Evolutionary conservation across 1,140 invertebrate species (phyloP).

Genomic region (Brachionus manjavacas): DNA sequence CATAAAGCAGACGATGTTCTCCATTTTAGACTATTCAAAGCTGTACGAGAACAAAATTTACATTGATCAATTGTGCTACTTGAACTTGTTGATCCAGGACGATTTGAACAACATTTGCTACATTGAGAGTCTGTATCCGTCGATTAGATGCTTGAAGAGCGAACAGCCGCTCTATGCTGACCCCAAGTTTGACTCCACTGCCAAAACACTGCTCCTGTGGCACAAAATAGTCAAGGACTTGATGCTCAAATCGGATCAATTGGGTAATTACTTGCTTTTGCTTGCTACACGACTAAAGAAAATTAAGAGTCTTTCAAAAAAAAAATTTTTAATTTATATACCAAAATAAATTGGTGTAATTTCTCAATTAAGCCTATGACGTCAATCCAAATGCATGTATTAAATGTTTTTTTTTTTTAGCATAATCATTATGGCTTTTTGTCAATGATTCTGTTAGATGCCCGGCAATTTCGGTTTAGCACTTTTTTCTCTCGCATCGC

Average conservation of each 20-base stretch:
- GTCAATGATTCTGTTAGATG: too few species aligned
- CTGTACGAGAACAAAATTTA: slow-evolving; percentile 24
- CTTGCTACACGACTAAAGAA: background rate
- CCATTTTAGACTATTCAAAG: background rate
- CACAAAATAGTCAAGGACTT: slow-evolving; percentile 29
- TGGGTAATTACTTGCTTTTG: background rate
- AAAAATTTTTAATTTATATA: background rate
- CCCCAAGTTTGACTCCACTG: slow-evolving; percentile 23
- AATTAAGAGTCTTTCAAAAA: too few species aligned
- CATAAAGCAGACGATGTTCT: background rate
- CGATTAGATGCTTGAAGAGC: background rate
- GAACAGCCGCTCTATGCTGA: background rate
- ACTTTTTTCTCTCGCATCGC: too few species aligned
- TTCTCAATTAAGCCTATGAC: background rate
- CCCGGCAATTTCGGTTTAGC: too few species aligned
- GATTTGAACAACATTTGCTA: background rate
- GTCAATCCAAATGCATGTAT: background rate
- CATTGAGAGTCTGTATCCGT: slow-evolving; percentile 41
- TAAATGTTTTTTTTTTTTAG: too few species aligned
- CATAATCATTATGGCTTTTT: too few species aligned
- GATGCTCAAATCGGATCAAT: slow-evolving; percentile 15
- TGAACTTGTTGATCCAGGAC: slow-evolving; percentile 16
- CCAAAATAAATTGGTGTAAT: background rate
- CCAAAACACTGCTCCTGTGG: slow-evolving; percentile 11
- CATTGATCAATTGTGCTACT: slow-evolving; percentile 3